Evolutionary conservation across 1,140 invertebrate species (phyloP).

Genomic region (Microplitis demolitor): DNA sequence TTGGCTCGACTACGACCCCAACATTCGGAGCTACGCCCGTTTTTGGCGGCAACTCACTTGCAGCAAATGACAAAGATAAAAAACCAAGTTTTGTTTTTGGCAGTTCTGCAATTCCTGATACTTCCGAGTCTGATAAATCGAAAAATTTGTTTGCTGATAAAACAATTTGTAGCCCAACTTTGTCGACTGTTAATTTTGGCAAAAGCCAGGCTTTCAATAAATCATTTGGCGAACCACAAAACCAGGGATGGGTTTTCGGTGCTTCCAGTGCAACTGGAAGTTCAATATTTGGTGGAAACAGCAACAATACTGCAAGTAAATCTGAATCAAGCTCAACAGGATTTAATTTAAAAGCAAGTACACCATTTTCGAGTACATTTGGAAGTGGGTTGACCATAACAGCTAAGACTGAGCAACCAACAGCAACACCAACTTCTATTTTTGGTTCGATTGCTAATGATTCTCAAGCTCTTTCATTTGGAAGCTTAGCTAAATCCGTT

Average conservation of each 20-base stretch:
- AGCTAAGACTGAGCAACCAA: background rate
- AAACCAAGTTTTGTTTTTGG: background rate
- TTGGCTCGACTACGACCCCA: background rate
- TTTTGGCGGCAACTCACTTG: background rate
- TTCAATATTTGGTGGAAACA: background rate
- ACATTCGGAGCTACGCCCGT: background rate
- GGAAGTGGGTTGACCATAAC: background rate
- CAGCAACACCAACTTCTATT: slow-evolving; percentile 8
- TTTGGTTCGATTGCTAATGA: slow-evolving; percentile 2
- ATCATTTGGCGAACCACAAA: background rate
- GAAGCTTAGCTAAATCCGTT: too few species aligned
- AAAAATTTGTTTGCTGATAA: background rate
- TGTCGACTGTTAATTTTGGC: background rate
- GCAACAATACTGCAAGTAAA: background rate
- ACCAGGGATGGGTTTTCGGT: background rate
- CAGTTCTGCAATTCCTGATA: background rate
- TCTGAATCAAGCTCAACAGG: too few species aligned
- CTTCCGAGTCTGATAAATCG: background rate
- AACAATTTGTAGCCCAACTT: background rate
- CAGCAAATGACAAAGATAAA: background rate
- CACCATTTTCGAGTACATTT: background rate
- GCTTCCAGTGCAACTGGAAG: background rate
- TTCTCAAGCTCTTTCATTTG: too few species aligned
- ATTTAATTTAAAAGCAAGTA: too few species aligned
- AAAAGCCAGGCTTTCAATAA: background rate